A percentile compares a stretch with the other conserved stretches of the same genome.
Evolutionary conservation across 2,113 vertebrate species (phyloP).

Genomic region (Epinephelus moara): DNA sequence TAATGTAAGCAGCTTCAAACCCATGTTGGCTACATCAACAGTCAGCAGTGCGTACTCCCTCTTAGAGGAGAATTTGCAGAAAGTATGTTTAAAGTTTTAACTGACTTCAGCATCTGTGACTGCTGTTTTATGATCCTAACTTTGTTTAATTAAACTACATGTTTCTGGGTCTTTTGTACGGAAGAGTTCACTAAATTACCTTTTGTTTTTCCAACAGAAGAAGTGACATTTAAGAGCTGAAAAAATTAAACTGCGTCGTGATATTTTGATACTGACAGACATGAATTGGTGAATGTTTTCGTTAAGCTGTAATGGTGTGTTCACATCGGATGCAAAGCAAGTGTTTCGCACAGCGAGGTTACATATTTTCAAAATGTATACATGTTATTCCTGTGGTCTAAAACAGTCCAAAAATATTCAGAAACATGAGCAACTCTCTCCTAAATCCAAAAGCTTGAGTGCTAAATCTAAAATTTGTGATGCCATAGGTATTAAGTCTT

Average conservation of each 20-base stretch:
- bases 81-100: constrained; percentile 8
- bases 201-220: constrained; percentile 8
- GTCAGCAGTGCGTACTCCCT: constrained; percentile 29
- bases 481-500: no score
- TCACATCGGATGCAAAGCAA: no score
- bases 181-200: constrained; percentile 52
- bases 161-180: constrained; percentile 46
- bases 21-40: constrained; percentile 39
- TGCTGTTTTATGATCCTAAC: constrained; percentile 37
- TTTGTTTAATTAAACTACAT: constrained; percentile 42
- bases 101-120: constrained; percentile 5
- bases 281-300: constrained; percentile 13
- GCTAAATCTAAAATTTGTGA: no score
- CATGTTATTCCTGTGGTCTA: no score
- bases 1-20: constrained; percentile 63
- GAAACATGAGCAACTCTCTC: no score
- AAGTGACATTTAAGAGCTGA: constrained; percentile 21
- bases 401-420: no score
- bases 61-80: constrained; percentile 22
- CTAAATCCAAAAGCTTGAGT: no score
- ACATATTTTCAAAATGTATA: no score
- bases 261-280: constrained; percentile 7
- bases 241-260: constrained; percentile 1
- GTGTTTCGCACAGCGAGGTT: no score
- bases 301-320: background rate